Evolutionary conservation across 2,113 vertebrate genomes (phyloP).

Genomic region (Hemichromis elongatus): DNA sequence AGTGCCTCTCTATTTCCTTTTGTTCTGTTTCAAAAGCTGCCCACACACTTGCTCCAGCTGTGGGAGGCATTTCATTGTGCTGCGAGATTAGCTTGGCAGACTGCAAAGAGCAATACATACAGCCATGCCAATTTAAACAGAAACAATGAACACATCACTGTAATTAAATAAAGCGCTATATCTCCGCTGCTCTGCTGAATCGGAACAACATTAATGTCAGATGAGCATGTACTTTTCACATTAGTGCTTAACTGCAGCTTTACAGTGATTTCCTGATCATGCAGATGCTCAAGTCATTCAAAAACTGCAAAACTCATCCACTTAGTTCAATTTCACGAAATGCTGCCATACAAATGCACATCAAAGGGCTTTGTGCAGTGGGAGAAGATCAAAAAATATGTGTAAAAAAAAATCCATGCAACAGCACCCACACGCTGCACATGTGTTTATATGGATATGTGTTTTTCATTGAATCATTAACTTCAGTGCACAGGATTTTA

Average conservation of each 20-base stretch:
- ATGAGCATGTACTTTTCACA: neutral
- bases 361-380: neutral
- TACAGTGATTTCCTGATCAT: neutral
- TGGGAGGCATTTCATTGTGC: constrained; percentile 52
- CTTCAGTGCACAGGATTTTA: neutral
- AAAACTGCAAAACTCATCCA: neutral
- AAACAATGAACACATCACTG: constrained; percentile 21
- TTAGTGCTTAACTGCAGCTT: neutral
- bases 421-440: neutral
- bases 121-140: constrained; percentile 40
- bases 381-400: neutral
- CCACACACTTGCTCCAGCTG: constrained; percentile 42
- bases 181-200: neutral
- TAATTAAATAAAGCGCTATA: constrained; percentile 24
- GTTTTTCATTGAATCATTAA: neutral
- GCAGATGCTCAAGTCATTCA: neutral
- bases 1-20: constrained; percentile 39
- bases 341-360: neutral
- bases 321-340: neutral
- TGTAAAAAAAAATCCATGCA: neutral
- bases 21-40: constrained; percentile 50
- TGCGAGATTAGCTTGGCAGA: constrained; percentile 48
- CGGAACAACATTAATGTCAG: neutral
- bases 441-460: neutral
- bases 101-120: constrained; percentile 37